phyloP scores from a whole-genome alignment of 1,140 invertebrate species.

The Rhopalosiphum padi region DNA sequence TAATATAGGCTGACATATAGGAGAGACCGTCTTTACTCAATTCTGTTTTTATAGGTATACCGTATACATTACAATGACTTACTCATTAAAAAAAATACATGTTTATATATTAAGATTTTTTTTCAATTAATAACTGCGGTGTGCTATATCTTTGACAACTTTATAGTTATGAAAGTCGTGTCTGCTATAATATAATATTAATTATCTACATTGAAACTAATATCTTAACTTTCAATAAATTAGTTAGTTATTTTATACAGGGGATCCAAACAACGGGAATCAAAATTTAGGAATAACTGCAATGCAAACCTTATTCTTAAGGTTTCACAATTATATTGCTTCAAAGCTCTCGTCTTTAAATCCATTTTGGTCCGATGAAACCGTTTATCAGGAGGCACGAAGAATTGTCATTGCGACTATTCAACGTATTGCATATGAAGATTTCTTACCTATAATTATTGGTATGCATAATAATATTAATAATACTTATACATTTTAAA shows the following conservation, averaged over 20 bases:
- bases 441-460: slow-evolving; percentile 72
- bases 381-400: slow-evolving; percentile 60
- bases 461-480: slow-evolving; percentile 69
- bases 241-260: not conserved
- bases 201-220: too few relatives aligned
- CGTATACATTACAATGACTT: too few relatives aligned
- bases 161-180: too few relatives aligned
- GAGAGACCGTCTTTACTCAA: too few relatives aligned
- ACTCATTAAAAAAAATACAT: too few relatives aligned
- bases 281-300: slow-evolving; percentile 57
- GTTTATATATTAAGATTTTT: too few relatives aligned
- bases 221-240: too few relatives aligned
- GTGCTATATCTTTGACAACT: too few relatives aligned
- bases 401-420: slow-evolving; percentile 65
- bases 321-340: slow-evolving; percentile 62
- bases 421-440: slow-evolving; percentile 73
- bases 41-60: too few relatives aligned
- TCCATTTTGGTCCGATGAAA: slow-evolving; percentile 59
- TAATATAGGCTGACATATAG: too few relatives aligned
- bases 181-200: too few relatives aligned
- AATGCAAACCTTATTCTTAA: slow-evolving; percentile 52
- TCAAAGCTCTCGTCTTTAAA: slow-evolving; percentile 60
- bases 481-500: slow-evolving; percentile 52
- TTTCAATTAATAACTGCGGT: too few relatives aligned
- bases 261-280: slow-evolving; percentile 51